Evolutionary conservation across 2,888 invertebrate species (phyloP).

Genomic region (Lepidocyrtoides sp.): DNA sequence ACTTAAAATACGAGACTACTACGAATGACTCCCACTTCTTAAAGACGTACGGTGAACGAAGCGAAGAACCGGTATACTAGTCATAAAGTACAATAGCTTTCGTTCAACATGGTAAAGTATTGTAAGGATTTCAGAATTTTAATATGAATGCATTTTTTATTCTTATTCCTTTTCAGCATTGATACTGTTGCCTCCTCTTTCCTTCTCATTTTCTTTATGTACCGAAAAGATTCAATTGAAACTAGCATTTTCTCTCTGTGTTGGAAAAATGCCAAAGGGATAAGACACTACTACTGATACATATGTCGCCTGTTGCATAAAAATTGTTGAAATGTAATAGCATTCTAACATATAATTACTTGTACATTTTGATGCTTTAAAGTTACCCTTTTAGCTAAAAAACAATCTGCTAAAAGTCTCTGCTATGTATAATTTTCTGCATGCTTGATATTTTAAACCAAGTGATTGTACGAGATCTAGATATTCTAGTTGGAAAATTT

Average conservation of each 20-base stretch:
- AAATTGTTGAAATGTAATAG: neutral
- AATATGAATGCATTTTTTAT: neutral
- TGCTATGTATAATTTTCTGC: too few relatives aligned
- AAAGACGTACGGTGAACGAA: neutral
- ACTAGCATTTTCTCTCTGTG: neutral
- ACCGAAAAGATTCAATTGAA: neutral
- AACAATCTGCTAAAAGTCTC: too few relatives aligned
- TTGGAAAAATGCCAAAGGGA: neutral
- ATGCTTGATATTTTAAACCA: too few relatives aligned
- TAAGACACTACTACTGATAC: neutral
- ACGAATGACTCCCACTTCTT: neutral
- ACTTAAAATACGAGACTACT: neutral
- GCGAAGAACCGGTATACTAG: neutral
- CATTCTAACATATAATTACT: neutral
- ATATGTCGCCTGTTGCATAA: slow-evolving; percentile 4
- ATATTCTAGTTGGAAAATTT: too few relatives aligned
- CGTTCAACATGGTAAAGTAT: neutral
- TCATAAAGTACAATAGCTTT: neutral
- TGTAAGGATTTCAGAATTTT: too few relatives aligned
- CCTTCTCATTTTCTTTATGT: neutral
- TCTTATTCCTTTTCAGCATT: neutral
- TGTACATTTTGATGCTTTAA: neutral
- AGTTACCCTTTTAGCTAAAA: too few relatives aligned
- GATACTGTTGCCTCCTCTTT: too few relatives aligned
- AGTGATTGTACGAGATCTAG: too few relatives aligned